Evolutionary conservation across 35 echinoderm and acorn worm species (phyloP).

Genomic region (Eucidaris tribuloides): DNA sequence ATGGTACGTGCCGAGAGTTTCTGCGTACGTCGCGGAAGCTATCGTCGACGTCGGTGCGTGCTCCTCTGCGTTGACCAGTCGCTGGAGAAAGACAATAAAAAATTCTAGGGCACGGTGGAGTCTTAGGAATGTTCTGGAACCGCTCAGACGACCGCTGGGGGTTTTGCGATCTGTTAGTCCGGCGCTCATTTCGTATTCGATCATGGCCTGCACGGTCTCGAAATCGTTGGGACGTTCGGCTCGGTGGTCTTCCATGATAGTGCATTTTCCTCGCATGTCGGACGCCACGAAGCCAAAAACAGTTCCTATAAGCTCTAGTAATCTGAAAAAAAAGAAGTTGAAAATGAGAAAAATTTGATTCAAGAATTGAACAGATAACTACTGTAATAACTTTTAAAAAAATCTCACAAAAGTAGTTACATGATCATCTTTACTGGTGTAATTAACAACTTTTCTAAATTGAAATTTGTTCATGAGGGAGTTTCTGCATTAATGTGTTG

Average conservation of each 20-base stretch:
- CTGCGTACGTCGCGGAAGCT: constrained; percentile 53
- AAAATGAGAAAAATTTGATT: too few species aligned
- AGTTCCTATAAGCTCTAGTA: constrained; percentile 82
- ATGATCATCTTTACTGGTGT: too few species aligned
- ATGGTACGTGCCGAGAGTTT: constrained; percentile 76
- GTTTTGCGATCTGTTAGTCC: constrained; percentile 60
- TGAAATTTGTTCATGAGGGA: too few species aligned
- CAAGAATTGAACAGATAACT: too few species aligned
- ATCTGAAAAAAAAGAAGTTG: constrained; percentile 49
- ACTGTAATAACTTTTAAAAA: too few species aligned
- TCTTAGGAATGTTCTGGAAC: constrained; percentile 72
- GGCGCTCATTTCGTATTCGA: constrained; percentile 71
- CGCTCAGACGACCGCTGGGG: constrained; percentile 53
- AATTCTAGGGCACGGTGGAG: constrained; percentile 86
- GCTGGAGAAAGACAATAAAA: constrained; percentile 62
- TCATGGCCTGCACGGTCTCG: constrained; percentile 76
- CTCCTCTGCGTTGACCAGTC: constrained; percentile 38
- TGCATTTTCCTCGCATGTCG: constrained; percentile 69
- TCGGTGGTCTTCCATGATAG: constrained; percentile 60
- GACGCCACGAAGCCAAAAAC: constrained; percentile 78
- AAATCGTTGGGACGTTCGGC: constrained; percentile 60
- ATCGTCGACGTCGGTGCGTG: constrained; percentile 41
- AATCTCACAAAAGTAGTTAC: too few species aligned
- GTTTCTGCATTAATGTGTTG: too few species aligned
- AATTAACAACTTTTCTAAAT: too few species aligned